These are phyloP conservation scores for Heloderma charlesbogerti DNA, from an alignment of 2,113 vertebrate genomes.

Conservation along the genomic window DNA sequence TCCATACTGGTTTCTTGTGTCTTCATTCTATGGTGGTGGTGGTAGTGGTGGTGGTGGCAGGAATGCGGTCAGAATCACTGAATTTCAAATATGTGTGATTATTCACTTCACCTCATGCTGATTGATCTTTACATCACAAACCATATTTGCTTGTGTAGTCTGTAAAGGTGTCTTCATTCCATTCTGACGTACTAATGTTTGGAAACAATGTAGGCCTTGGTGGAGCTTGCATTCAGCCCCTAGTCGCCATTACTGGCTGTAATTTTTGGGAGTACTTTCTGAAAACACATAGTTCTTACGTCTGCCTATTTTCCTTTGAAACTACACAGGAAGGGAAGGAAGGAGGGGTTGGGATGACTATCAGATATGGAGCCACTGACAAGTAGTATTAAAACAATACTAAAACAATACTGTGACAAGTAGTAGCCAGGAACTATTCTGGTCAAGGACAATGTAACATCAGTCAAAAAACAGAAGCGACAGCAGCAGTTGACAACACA, in stretches of 20 bases:
- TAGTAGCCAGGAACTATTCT: neutral
- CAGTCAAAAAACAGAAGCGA: neutral
- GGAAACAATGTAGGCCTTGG: neutral
- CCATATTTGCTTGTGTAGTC: neutral
- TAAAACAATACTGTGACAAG: too few species aligned
- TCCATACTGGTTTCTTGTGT: too few species aligned
- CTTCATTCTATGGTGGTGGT: too few species aligned
- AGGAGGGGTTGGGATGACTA: neutral
- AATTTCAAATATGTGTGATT: neutral
- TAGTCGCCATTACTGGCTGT: too few species aligned
- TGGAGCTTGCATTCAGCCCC: neutral
- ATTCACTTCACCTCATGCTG: neutral
- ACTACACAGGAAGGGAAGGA: neutral
- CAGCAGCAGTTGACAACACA: neutral
- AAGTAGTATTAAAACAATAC: neutral
- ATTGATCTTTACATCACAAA: neutral
- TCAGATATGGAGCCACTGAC: neutral
- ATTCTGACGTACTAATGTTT: neutral
- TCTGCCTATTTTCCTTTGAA: neutral
- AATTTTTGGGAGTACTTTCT: neutral
- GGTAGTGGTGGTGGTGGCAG: too few species aligned
- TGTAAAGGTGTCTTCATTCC: neutral
- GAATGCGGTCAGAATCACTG: neutral
- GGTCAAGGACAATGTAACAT: constrained; percentile 5
- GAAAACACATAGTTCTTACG: neutral